Conservation (phyloP, 2,113 vertebrate species). For the Pelvicachromis taeniatus region DNA sequence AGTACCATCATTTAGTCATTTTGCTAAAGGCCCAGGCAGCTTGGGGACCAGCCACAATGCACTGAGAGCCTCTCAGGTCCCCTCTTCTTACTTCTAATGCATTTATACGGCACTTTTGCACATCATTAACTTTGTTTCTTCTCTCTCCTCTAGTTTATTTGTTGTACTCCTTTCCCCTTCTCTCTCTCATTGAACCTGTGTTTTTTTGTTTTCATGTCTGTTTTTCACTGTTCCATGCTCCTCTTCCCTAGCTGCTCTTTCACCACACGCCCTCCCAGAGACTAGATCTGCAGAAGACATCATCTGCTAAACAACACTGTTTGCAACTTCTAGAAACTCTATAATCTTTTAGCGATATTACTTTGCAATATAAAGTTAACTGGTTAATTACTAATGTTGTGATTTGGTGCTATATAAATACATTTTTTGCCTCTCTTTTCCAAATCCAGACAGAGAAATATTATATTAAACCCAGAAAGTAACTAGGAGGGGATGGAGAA, state of each 20-base stretch:
- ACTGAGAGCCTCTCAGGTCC: background rate
- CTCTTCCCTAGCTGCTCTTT: background rate
- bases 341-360: background rate
- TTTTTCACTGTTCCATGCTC: background rate
- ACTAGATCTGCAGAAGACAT: background rate
- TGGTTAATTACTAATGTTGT: background rate
- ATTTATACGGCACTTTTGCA: background rate
- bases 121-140: background rate
- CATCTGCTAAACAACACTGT: background rate
- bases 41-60: background rate
- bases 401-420: background rate
- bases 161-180: background rate
- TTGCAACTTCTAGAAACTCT: background rate
- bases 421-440: background rate
- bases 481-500: background rate
- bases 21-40: background rate
- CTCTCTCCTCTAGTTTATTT: background rate
- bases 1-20: background rate
- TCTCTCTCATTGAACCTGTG: background rate
- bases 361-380: background rate
- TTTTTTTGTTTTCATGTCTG: background rate
- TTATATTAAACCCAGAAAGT: background rate
- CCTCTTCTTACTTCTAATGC: background rate
- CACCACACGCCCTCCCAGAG: background rate
- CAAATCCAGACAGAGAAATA: background rate